Base-by-base conservation (phyloP, 2,113 vertebrate genomes). In the Potamarius usumacintae region DNA sequence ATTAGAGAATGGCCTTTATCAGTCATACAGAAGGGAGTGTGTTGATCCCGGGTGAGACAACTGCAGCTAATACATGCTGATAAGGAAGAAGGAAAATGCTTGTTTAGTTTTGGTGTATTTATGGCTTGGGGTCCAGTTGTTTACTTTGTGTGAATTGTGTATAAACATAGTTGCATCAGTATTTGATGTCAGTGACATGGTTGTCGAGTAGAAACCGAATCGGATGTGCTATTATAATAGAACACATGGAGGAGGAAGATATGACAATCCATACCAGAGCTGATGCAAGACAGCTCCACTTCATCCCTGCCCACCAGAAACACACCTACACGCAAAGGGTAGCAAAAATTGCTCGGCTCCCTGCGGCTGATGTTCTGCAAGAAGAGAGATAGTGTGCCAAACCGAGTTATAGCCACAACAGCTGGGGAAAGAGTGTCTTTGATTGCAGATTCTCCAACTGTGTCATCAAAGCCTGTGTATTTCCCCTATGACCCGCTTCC, bases 251-350 rank as follows among this genome's bases (percentile, higher is more conserved):
- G 78, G 30, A 42, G 4, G n/a, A 50, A 62, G 74, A 81, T 53
- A 58, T 25, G 27, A 25, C 2, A 9, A 25, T 27, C 9, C n/a
- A 27, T 65, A 87, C 42, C 42, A 74, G 58, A 62, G 20, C 65
- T 81, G 50, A 82, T 55, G 82, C 83, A 89, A 77, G 60, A 63
- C 71, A 57, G 69, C 78, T 80, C 69, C 42, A 71, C 34, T 85
- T 62, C 88, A 89, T 85, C 72, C 86, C n/a, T 84, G 60, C 87
- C 53, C 87, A 58, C 52, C 71, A 57, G 63, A 65, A 79, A 80
- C 63, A 82, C 82, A 87, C 80, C n/a, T 50, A 88, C 10, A 82
- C 82, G 12, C 27, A 63, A 12, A 77, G 87, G 48, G 60, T 84
- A 76, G 57, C 57, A 86, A 25, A 82, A 81, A 86, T 9, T 14